phyloP scores from a whole-genome alignment of 2,113 vertebrate genomes.

The Bucco capensis region DNA sequence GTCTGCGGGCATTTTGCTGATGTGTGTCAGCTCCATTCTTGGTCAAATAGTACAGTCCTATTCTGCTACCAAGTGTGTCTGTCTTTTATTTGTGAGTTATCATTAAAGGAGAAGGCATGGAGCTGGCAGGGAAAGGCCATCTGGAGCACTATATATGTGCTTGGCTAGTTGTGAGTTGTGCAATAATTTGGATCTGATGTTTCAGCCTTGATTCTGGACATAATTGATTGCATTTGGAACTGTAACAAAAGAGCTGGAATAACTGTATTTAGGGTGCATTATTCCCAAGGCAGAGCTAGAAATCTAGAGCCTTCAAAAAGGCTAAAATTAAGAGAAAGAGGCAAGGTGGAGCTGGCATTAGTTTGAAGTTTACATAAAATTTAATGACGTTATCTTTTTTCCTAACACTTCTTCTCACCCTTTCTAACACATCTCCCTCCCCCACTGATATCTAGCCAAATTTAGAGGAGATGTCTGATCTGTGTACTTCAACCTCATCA shows the following conservation, averaged over 20 bases:
- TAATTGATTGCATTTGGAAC: background rate
- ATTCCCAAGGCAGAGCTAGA: constrained; percentile 34
- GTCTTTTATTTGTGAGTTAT: background rate
- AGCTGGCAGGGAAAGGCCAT: background rate
- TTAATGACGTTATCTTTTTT: background rate
- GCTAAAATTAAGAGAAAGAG: background rate
- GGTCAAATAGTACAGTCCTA: background rate
- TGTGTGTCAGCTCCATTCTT: constrained; percentile 2
- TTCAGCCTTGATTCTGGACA: background rate
- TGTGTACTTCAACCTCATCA: background rate
- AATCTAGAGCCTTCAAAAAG: constrained; percentile 12
- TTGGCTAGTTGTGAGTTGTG: background rate
- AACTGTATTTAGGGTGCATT: background rate
- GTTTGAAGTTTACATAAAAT: background rate
- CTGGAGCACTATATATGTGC: background rate
- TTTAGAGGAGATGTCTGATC: constrained; percentile 13
- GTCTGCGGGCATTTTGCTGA: constrained; percentile 51
- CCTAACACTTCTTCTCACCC: background rate
- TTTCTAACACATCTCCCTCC: background rate
- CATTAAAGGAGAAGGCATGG: background rate
- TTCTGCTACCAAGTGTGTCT: background rate
- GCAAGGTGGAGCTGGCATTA: background rate
- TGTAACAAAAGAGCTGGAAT: background rate
- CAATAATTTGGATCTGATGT: background rate
- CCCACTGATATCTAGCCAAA: background rate